phyloP scores from a whole-genome alignment of 1,140 invertebrate species.

The Hormaphis cornu region DNA sequence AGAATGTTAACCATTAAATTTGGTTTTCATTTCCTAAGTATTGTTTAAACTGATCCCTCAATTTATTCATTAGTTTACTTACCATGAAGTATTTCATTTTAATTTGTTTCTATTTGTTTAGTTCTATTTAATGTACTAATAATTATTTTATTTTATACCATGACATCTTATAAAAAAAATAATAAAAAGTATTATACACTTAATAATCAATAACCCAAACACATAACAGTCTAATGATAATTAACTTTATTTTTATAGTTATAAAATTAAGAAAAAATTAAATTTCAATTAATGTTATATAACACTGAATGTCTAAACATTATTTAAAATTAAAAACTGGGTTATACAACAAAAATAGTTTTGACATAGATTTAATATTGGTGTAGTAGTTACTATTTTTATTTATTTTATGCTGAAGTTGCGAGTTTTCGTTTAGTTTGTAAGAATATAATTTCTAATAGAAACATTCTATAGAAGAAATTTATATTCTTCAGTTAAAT shows the following conservation, averaged over 20 bases:
- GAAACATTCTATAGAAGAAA: too few relatives aligned
- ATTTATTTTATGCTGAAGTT: not conserved
- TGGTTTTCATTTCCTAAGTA: not conserved
- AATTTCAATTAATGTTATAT: not conserved
- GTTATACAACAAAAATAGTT: not conserved
- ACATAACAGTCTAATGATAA: not conserved
- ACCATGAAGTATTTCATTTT: not conserved
- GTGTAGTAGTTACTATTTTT: not conserved
- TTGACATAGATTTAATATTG: not conserved
- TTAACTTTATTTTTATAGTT: not conserved
- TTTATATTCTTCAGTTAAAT: not conserved
- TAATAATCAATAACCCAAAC: not conserved
- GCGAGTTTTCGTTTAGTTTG: not conserved
- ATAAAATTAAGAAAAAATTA: not conserved
- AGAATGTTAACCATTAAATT: not conserved
- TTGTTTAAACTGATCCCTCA: not conserved
- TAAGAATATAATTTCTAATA: not conserved
- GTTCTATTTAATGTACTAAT: too few relatives aligned
- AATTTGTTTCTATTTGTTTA: not conserved
- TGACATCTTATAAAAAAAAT: not conserved
- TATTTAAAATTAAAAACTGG: not conserved
- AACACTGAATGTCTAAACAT: not conserved
- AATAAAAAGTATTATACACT: not conserved
- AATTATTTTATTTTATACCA: not conserved
- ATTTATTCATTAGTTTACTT: slow-evolving; percentile 3